Evolutionary conservation across 1,140 invertebrate species (phyloP).

Genomic region (Zaprionus vittiger): DNA sequence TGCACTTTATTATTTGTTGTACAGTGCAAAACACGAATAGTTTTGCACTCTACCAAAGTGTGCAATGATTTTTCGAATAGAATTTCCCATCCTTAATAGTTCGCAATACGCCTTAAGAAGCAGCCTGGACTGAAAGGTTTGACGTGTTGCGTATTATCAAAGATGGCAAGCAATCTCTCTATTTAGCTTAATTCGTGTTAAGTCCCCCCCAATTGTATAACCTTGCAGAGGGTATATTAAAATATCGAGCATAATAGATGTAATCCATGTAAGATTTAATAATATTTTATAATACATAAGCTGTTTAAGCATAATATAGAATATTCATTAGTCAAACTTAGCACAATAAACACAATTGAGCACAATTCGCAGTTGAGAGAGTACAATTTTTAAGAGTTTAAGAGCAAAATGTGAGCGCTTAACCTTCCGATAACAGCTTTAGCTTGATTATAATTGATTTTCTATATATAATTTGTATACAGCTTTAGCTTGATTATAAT

Average conservation of each 20-base stretch:
- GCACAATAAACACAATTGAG: slow-evolving; percentile 24
- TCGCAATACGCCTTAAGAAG: background rate
- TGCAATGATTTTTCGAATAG: background rate
- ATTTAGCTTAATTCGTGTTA: background rate
- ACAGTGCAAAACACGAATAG: no score
- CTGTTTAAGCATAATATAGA: slow-evolving; percentile 4
- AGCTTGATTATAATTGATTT: slow-evolving; percentile 19
- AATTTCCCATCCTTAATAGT: background rate
- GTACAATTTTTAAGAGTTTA: slow-evolving; percentile 12
- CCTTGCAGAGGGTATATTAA: background rate
- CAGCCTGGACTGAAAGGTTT: background rate
- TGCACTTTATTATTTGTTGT: no score
- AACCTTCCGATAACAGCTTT: slow-evolving; percentile 30
- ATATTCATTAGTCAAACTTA: background rate
- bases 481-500: slow-evolving; percentile 23
- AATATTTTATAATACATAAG: slow-evolving; percentile 18
- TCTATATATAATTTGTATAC: slow-evolving; percentile 19
- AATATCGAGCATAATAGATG: background rate
- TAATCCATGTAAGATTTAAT: background rate
- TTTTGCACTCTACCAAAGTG: background rate
- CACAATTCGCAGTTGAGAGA: slow-evolving; percentile 30
- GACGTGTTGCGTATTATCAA: background rate
- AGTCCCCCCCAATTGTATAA: background rate
- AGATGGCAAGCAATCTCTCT: background rate
- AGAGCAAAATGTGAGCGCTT: slow-evolving; percentile 42